A percentile compares a stretch with the other conserved stretches of the same genome.
Conservation (phyloP, 2,113 vertebrate genomes). For the Larimichthys polyactis region DNA sequence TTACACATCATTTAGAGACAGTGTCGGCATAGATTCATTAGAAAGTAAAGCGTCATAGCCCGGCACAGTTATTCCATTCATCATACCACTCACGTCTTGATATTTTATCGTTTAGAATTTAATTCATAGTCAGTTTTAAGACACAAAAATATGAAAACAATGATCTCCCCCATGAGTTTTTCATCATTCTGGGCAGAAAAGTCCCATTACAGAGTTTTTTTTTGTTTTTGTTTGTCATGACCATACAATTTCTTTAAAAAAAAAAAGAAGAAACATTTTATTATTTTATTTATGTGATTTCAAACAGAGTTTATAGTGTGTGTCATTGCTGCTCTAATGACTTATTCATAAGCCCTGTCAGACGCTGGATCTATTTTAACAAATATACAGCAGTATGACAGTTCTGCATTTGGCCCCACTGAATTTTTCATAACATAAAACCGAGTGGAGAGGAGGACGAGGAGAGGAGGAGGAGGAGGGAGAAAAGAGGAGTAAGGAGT, state of each 20-base stretch:
- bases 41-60: slow-evolving; percentile 9
- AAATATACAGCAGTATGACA: slow-evolving; percentile 53
- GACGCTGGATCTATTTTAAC: slow-evolving; percentile 54
- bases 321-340: slow-evolving; percentile 61
- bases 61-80: slow-evolving; percentile 24
- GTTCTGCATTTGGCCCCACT: slow-evolving; percentile 59
- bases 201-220: slow-evolving; percentile 17
- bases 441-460: not conserved
- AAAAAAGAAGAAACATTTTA: slow-evolving; percentile 5
- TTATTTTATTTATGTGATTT: slow-evolving; percentile 44
- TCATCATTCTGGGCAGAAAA: slow-evolving; percentile 43
- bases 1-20: not conserved
- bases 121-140: slow-evolving; percentile 11
- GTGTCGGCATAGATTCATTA: not conserved
- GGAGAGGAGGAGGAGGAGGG: not conserved
- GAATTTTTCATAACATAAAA: slow-evolving; percentile 62
- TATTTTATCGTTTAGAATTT: slow-evolving; percentile 8
- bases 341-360: slow-evolving; percentile 69
- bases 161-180: not conserved
- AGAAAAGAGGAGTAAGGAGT: slow-evolving; percentile 1
- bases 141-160: slow-evolving; percentile 11
- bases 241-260: not conserved
- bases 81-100: slow-evolving; percentile 12
- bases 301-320: slow-evolving; percentile 43
- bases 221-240: slow-evolving; percentile 11